A percentile compares a stretch with the other conserved stretches of the same genome.
phyloP scores from a whole-genome alignment of 2,113 vertebrate genomes.

The Mobula hypostoma region DNA sequence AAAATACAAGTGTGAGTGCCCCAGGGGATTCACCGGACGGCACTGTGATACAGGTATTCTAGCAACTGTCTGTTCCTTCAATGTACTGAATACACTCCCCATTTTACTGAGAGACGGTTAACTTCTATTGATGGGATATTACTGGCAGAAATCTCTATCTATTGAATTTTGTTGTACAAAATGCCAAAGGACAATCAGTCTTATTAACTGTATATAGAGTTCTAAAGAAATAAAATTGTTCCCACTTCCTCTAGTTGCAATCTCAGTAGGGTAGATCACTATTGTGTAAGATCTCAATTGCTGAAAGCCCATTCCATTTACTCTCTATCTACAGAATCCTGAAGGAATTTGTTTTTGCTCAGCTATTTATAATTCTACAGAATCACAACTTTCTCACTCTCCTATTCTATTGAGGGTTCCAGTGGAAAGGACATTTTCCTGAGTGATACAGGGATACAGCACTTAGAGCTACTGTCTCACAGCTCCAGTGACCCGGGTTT shows the following conservation, averaged over 20 bases:
- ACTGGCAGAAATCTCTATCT: background rate
- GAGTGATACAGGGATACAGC: too few species aligned
- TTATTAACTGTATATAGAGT: background rate
- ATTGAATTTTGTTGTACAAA: background rate
- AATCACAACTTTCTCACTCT: background rate
- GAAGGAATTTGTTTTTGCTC: background rate
- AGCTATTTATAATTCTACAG: background rate
- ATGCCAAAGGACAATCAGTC: too few species aligned
- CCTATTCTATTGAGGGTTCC: background rate
- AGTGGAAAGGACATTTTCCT: too few species aligned
- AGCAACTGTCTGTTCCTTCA: background rate
- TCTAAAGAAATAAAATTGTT: background rate
- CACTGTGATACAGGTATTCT: constrained; percentile 76
- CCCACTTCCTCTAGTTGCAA: background rate
- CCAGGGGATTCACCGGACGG: constrained; percentile 67
- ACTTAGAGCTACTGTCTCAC: too few species aligned
- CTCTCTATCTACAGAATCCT: background rate
- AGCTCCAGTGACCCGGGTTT: too few species aligned
- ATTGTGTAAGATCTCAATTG: background rate
- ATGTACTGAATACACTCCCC: background rate
- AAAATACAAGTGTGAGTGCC: constrained; percentile 96
- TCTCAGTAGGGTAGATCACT: background rate
- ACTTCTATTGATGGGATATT: background rate
- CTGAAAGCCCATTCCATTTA: background rate
- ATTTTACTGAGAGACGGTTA: background rate